Evolutionary conservation across 1,140 invertebrate species (phyloP), one percentile per base, ranked within the genome.

Genomic region (Phortica variegata): DNA sequence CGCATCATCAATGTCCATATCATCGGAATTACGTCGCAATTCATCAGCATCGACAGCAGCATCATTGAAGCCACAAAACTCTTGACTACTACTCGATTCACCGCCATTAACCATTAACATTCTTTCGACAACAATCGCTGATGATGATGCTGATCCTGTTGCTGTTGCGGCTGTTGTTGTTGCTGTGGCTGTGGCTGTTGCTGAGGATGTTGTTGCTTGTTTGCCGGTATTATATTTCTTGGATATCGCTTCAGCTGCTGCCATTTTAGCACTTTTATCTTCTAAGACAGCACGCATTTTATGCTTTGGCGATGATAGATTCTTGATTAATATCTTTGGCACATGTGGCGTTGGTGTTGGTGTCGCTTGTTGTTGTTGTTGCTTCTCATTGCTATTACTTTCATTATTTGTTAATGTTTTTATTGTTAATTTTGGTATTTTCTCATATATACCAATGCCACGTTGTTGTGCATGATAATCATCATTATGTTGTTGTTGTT

Each of bases 1-100:
- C 20, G 59, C 52, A 51, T 71, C 66, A 46, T 74, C 71, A 15
- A 74, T 74, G n/a, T 73, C 71, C 71, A 74, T 74, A 48, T 74
- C 71, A 37, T 73, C 70, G 1, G 71, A 73, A 48, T 71, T 65
- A 21, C 66, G 58, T 12, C 69, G 65, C 16, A 36, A 37, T 13
- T 63, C 65, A 26, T 69, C 62, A 1, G 47, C 33, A 2, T 26
- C 5, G 13, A 20, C 19, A 3, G 17, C 18, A 3, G 26, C 43
- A 33, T 62, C 65, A 33, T 58, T 65, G 23, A 65, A 65, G 10
- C 62, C 62, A 21, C 62, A 65, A 31, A 65, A 65, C 33, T 61
- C 62, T 29, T 65, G 62, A 23, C 60, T 52, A 42, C 43, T 63
- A 43, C 56, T 68, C 12, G 54, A 65, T 45, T 73, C 70, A 19